Evolutionary conservation across 2,113 vertebrate genomes (phyloP).

Genomic region (Chloropsis cyanopogon): DNA sequence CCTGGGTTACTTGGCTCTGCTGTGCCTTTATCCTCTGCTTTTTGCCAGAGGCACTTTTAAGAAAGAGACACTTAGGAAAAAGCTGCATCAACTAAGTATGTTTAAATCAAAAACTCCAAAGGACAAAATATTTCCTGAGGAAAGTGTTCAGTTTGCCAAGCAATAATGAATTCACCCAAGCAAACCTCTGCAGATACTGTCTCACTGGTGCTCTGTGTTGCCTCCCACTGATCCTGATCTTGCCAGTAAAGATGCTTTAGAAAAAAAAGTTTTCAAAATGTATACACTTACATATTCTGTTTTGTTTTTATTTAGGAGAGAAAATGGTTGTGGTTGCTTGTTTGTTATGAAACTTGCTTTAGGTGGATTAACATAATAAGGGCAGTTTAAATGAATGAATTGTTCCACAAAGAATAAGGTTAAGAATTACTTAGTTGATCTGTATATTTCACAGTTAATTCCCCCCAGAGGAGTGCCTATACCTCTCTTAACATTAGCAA

Average conservation of each 20-base stretch:
- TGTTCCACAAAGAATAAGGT: not conserved
- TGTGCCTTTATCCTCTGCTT: not conserved
- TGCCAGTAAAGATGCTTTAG: not conserved
- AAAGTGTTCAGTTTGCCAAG: not conserved
- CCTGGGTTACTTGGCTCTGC: not conserved
- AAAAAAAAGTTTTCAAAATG: not conserved
- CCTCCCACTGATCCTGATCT: not conserved
- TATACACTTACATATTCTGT: not conserved
- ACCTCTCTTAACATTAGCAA: not conserved
- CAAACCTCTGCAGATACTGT: not conserved
- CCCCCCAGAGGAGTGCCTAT: not conserved
- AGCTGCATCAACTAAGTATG: not conserved
- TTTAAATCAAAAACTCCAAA: constrained; percentile 26
- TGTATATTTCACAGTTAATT: not conserved
- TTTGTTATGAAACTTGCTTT: not conserved
- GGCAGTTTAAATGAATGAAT: not conserved
- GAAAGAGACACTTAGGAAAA: not conserved
- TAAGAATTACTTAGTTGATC: not conserved
- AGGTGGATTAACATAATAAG: not conserved
- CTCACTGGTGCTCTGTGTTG: not conserved
- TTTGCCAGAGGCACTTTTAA: constrained; percentile 28
- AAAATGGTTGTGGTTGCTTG: not conserved
- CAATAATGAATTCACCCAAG: not conserved
- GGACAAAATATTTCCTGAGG: not conserved
- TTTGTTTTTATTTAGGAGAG: not conserved